Base-by-base conservation (phyloP, 1,140 invertebrate genomes). In the Brachionus koreanus region DNA sequence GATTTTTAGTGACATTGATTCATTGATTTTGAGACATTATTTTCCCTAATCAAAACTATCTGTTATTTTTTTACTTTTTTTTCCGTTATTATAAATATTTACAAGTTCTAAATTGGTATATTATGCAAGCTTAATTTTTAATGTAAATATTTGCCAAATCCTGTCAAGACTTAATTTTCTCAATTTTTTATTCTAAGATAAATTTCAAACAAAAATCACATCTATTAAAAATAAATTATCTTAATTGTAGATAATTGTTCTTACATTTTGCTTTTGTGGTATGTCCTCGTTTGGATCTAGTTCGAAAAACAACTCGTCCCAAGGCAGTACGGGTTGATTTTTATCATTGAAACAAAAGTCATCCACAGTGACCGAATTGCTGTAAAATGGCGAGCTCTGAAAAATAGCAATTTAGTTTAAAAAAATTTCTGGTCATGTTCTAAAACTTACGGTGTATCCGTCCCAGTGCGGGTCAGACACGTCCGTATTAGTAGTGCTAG, bases 401-500 rank as follows among this genome's bases (percentile, higher is more conserved):
- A 16, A 69, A 69, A 39, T 37, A 39, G 1, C 1, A 37, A 39
- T 63, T 6, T 13, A 39, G 13, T 39, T 9, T 12, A 69, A 37
- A 69, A 39, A 37, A n/a, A 63, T 25, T 37, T 37, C 37, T 37
- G n/a, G 19, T n/a, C 19, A 23, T 69, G n/a, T 16, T 57, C 2
- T 65, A 19, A 29, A 72, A 25, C 43, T 77, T 79, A 79, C 76
- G 10, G 61, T 79, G 39, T 79, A 79, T 37, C 61, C 76, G 35
- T 79, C 76, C 76, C 76, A 79, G 16, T 79, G 76, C 19, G 76
- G 76, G 13, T 79, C 76, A n/a, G 76, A 79, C 25, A 79, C 57
- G 39, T 79, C 76, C n/a, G 76, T 79, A 37, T 65, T 79, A 12
- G 76, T 79, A 12, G 76, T 61, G 13, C 76, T 79, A 1, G 76